Evolutionary conservation across 2,888 invertebrate genomes (phyloP).

Genomic region (Heliconius erato): DNA sequence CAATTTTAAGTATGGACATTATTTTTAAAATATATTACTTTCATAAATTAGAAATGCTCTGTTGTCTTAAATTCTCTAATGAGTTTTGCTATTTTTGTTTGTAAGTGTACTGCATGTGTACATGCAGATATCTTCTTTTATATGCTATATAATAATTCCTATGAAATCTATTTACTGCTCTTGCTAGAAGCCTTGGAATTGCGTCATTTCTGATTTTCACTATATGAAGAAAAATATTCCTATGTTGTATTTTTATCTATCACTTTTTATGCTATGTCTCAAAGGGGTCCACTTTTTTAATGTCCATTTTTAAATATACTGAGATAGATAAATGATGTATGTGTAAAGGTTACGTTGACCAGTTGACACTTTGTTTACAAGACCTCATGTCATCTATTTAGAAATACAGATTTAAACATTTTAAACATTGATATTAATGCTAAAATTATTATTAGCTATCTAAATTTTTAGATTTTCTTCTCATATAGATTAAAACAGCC

Average conservation of each 20-base stretch:
- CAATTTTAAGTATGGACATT: not conserved
- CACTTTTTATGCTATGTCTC: not conserved
- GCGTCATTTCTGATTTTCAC: not conserved
- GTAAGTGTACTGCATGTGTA: not conserved
- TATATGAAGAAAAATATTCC: not conserved
- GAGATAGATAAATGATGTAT: not conserved
- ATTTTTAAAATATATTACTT: slow-evolving; percentile 9
- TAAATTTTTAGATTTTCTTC: no score
- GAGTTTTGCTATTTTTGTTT: no score
- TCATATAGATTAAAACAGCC: no score
- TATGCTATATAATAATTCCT: not conserved
- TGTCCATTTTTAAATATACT: not conserved
- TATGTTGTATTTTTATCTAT: not conserved
- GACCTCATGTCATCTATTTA: no score
- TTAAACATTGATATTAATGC: no score
- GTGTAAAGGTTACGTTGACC: no score
- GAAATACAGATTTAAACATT: no score
- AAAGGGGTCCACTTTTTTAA: not conserved
- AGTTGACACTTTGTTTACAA: no score
- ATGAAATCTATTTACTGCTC: not conserved
- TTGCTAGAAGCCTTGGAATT: not conserved
- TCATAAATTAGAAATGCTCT: not conserved
- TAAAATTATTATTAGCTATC: no score
- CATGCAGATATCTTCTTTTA: not conserved
- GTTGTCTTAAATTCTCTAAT: no score